Conservation (phyloP, 35 echinoderm and acorn worm genomes). For the Hemicentrotus pulcherrimus region DNA sequence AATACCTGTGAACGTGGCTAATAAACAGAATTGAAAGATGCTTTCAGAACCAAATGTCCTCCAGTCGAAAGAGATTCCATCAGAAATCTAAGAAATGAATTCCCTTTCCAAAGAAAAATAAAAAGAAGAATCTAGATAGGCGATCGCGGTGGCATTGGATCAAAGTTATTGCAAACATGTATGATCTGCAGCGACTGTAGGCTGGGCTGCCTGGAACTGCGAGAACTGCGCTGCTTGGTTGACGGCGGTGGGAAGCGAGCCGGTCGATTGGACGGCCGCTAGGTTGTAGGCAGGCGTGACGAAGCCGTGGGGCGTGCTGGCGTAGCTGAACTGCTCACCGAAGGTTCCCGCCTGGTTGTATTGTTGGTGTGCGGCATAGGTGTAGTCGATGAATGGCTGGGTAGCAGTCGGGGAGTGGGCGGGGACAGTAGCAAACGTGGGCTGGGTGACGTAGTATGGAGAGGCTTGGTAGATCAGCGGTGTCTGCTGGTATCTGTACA, state of each 20-base stretch:
- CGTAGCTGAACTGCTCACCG: conserved; percentile 43
- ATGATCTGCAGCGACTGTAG: conserved; percentile 36
- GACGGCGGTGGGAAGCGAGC: not conserved
- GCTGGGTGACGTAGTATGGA: conserved; percentile 42
- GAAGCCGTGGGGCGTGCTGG: conserved; percentile 38
- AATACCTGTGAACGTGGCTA: conserved; percentile 8
- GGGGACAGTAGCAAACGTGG: conserved; percentile 38
- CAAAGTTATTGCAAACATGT: conserved; percentile 53
- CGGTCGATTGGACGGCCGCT: not conserved
- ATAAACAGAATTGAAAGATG: conserved; percentile 11
- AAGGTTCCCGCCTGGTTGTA: conserved; percentile 42
- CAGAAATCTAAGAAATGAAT: not conserved
- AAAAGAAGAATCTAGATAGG: conserved; percentile 17
- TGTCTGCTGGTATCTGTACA: conserved; percentile 34
- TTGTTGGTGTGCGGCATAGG: conserved; percentile 41
- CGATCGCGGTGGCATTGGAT: conserved; percentile 7
- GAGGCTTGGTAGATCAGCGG: conserved; percentile 51
- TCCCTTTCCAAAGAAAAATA: not conserved
- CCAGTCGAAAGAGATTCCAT: conserved; percentile 9
- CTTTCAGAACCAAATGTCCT: conserved; percentile 17
- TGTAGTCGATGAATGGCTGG: conserved; percentile 50
- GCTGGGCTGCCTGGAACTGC: conserved; percentile 47
- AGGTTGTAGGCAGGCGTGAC: conserved; percentile 39
- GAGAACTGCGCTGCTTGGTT: conserved; percentile 38
- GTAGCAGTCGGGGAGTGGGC: conserved; percentile 40